phyloP scores from a whole-genome alignment of 2,888 invertebrate genomes.

The Spodoptera picta region DNA sequence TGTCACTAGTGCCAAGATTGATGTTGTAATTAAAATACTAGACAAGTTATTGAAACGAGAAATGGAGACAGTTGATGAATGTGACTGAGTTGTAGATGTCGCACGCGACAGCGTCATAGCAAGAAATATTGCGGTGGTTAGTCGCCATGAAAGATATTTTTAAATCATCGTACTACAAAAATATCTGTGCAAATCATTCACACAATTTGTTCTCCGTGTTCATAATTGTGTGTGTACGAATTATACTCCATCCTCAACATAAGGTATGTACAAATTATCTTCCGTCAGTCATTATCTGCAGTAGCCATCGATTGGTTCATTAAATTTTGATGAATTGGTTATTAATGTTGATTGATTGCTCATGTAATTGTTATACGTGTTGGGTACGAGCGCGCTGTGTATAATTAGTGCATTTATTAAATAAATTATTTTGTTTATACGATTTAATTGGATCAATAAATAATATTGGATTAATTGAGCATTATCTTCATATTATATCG shows the following conservation, averaged over 20 bases:
- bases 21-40: slow-evolving; percentile 17
- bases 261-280: slow-evolving; percentile 26
- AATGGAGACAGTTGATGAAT: slow-evolving; percentile 7
- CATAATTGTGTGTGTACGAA: slow-evolving; percentile 12
- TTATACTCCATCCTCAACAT: background rate
- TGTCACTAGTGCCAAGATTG: slow-evolving; percentile 16
- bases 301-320: slow-evolving; percentile 43
- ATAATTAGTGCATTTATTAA: slow-evolving; percentile 40
- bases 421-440: slow-evolving; percentile 42
- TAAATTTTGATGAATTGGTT: slow-evolving; percentile 47
- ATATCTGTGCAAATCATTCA: slow-evolving; percentile 3
- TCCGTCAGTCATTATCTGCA: slow-evolving; percentile 28
- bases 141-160: too few relatives aligned
- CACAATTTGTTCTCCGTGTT: slow-evolving; percentile 1
- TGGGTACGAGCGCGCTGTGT: slow-evolving; percentile 48
- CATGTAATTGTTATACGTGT: slow-evolving; percentile 45
- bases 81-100: background rate
- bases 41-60: slow-evolving; percentile 10
- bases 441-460: slow-evolving; percentile 37
- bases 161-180: too few relatives aligned
- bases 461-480: slow-evolving; percentile 8
- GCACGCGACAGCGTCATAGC: background rate
- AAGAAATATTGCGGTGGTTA: too few relatives aligned
- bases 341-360: slow-evolving; percentile 59
- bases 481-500: slow-evolving; percentile 4